phyloP scores from a whole-genome alignment of 1,140 invertebrate species.

The Euura saliciscinereae region DNA sequence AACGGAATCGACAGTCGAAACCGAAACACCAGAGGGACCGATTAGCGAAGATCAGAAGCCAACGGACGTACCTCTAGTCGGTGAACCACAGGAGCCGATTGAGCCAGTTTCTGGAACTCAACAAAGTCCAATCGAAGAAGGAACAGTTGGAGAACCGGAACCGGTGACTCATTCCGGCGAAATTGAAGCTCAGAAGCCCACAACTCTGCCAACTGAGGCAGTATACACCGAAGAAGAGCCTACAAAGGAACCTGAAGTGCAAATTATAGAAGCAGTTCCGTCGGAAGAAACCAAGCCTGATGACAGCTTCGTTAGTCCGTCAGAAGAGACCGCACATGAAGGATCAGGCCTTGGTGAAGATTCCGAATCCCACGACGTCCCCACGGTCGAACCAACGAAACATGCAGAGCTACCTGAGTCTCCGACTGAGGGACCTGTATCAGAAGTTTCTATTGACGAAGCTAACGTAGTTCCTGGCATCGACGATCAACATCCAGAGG shows the following conservation, averaged over 20 bases:
- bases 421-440: slow-evolving; percentile 12
- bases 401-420: not conserved
- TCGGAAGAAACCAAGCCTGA: not conserved
- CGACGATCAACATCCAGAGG: too few species aligned
- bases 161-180: slow-evolving; percentile 22
- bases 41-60: slow-evolving; percentile 33
- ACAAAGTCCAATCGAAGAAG: slow-evolving; percentile 32
- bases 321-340: too few species aligned
- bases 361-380: not conserved
- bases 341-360: too few species aligned
- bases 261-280: not conserved
- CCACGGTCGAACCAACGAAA: not conserved
- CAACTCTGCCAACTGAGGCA: slow-evolving; percentile 5
- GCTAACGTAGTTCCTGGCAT: not conserved
- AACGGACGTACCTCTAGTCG: slow-evolving; percentile 21
- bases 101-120: slow-evolving; percentile 27
- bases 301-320: not conserved
- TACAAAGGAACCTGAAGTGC: not conserved
- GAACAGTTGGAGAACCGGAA: slow-evolving; percentile 21
- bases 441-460: slow-evolving; percentile 7
- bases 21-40: not conserved
- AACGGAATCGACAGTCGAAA: slow-evolving; percentile 18
- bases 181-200: slow-evolving; percentile 23
- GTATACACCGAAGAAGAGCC: slow-evolving; percentile 9
- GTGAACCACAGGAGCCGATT: slow-evolving; percentile 18